Base-by-base conservation (phyloP, 2,113 vertebrate species). In the Microcebus tavaratra region DNA sequence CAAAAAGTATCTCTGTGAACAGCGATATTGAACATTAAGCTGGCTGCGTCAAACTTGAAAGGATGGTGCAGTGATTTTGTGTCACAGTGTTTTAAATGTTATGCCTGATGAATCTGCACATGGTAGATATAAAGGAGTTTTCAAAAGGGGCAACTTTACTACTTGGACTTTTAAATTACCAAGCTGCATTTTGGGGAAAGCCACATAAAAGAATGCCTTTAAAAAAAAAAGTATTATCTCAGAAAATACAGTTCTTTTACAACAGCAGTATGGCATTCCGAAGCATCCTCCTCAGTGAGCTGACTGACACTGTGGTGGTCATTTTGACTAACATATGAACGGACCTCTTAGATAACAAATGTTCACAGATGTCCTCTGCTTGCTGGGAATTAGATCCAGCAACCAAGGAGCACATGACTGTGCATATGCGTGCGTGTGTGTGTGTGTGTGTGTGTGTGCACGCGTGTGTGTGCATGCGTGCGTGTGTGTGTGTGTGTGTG, bases 191-290 rank as follows among this genome's bases (percentile, higher is more conserved):
- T 94, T 65, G 59, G 27, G 45, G 36, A 93, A 96, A 97, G 79
- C 96, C 97, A 97, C 92, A 96, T 96, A 42, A 97, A 97, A 96
- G 96, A 78, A 59, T 53, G 36, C 53, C 34, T 48, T 95, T 48
- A 4, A 55, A 81, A 81, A 57, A 57, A 57, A 57, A 57, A 94
- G n/a, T 48, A 8, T 93, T 89, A 89, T 42, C 86, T 88, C 34
- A 7, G 67, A 94, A 73, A 73, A 50, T 79, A 39, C 20, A 86
- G 45, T n/a, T 90, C 90, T 93, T 97, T 94, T 53, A 89, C 67
- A 65, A 85, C 88, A 70, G 79, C 73, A 83, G 42, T 15, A 45
- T 63, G 34, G 81, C 29, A 50, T 76, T 42, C 34, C 29, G 76
- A 82, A 81, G 67, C 15, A n/a, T 55, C 8, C 4, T 59, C 82